A percentile compares a stretch with the other conserved stretches of the same genome.
Conservation (phyloP, 2,888 invertebrate genomes). For the Drosophila peninsularis region DNA sequence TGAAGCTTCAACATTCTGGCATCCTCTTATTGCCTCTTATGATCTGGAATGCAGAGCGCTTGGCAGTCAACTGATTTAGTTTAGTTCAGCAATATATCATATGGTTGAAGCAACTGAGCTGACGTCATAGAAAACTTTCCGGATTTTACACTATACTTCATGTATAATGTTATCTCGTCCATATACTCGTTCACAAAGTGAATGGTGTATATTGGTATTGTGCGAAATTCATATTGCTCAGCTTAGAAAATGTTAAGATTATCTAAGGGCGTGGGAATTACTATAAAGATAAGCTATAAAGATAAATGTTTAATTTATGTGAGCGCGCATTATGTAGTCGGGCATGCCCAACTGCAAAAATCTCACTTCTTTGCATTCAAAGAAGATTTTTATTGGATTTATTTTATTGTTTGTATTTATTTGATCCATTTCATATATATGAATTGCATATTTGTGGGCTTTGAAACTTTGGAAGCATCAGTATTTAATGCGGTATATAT, state of each 20-base stretch:
- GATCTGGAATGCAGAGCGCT: background rate
- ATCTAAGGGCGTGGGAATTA: no score
- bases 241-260: no score
- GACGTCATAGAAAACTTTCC: background rate
- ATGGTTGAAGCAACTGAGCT: background rate
- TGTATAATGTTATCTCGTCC: background rate
- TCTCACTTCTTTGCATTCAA: background rate
- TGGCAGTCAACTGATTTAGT: background rate
- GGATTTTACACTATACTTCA: background rate
- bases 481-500: background rate
- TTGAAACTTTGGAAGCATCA: background rate
- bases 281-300: no score
- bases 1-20: background rate
- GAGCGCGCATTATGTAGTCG: background rate
- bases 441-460: conserved; percentile 42
- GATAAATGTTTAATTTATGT: no score
- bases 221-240: no score
- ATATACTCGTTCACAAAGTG: background rate
- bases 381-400: background rate
- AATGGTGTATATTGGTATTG: background rate
- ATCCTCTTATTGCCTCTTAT: background rate
- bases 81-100: background rate
- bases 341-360: background rate
- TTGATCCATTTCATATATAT: background rate
- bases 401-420: background rate